Conservation (phyloP, 2,888 invertebrate genomes). For the Rhyacophila evoluta region DNA sequence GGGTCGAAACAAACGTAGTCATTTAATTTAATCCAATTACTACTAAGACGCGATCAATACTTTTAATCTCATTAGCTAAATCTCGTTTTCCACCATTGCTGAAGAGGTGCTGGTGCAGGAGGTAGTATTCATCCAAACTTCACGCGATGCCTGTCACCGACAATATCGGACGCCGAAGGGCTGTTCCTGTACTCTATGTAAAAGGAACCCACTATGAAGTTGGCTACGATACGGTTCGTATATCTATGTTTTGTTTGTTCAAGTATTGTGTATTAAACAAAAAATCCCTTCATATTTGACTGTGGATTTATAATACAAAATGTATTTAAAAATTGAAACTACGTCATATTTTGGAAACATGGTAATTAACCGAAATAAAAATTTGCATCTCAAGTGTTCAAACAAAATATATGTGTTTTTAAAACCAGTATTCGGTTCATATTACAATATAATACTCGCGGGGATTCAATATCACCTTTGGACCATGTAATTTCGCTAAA, state of each 20-base stretch:
- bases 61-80: neutral
- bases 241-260: neutral
- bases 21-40: neutral
- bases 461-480: too few species aligned
- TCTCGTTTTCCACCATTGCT: neutral
- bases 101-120: neutral
- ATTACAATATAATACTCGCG: too few species aligned
- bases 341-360: too few species aligned
- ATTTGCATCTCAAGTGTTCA: too few species aligned
- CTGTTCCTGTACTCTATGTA: conserved; percentile 82
- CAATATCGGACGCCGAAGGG: conserved; percentile 69
- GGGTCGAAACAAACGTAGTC: neutral
- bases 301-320: too few species aligned
- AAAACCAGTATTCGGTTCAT: too few species aligned
- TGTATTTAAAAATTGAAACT: too few species aligned
- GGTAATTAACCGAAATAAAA: too few species aligned
- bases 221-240: conserved; percentile 86
- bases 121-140: neutral
- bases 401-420: too few species aligned
- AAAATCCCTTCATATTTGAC: too few species aligned
- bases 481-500: too few species aligned
- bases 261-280: too few species aligned
- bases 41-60: neutral
- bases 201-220: conserved; percentile 88
- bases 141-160: conserved; percentile 41